Base-by-base conservation (phyloP, 2,797 vertebrate genomes). In the Diglossa cyanea region DNA sequence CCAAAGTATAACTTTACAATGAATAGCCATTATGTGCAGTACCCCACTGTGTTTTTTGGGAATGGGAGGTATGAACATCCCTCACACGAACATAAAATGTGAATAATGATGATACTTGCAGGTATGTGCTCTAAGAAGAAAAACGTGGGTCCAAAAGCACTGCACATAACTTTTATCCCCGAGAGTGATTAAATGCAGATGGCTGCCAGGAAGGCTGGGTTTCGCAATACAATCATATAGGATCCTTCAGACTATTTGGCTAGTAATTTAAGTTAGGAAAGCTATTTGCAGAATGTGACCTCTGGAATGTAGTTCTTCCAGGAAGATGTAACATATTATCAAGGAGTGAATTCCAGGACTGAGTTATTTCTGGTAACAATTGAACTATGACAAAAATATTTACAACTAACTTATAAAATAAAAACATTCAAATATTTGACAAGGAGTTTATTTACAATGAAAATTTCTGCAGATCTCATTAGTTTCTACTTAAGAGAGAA, bases 211-310 rank as follows among this genome's bases (percentile, higher is more conserved):
- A 79, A 91, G 74, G 71, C 78, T 40, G 72, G 47, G 19, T 90
- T 96, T 89, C 0, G 0, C 94, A 96, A 93, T 0, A 88, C 68
- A 90, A 54, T 68, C 85, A 48, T 95, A 94, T 82, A 95, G 94
- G 60, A 81, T 54, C 45, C 85, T 88, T 86, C 85, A 94, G 84
- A 94, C 75, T 89, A 47, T 86, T 95, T 95, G 90, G 80, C 87
- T 70, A 96, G 88, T 90, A 88, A 96, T 86, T 93, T 90, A 92
- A 95, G 77, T 93, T 87, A 85, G 76, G 84, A 94, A 86, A 95
- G 62, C 76, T 95, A 95, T 93, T 95, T 13, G 28, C 68, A 94
- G 93, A 96, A 96, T 95, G 93, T 71, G 96, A 96, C 95, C 91
- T 93, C 91, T 90, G 90, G 90, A 95, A 94, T 87, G 80, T 18